Base-by-base conservation (phyloP, 2,113 vertebrate species). In the Dipodomys spectabilis region DNA sequence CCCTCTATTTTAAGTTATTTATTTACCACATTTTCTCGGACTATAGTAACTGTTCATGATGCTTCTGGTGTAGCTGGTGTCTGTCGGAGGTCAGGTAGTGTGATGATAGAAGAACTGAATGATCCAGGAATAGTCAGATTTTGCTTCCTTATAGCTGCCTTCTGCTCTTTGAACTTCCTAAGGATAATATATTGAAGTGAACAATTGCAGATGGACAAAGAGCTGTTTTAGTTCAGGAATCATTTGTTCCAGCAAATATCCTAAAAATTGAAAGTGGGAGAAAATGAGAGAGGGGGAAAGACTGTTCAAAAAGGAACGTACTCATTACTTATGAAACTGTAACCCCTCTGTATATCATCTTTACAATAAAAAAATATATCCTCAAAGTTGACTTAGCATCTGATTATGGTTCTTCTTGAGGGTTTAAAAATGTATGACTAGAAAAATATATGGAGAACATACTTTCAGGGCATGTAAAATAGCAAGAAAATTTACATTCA, bases 1-100 rank as follows among this genome's bases (percentile, higher is more conserved):
- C 9, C 16, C 11, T 93, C 0, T 93, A 30, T 53, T 95, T 90
- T 80, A n/a, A n/a, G 92, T 95, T 49, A 84, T 84, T 95, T 90
- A 95, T 79, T 57, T 80, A 45, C 62, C 65, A 79, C 32, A 19
- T 75, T 60, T 85, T 45, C 16, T 65, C 72, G 22, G 11, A 32
- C 77, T 79, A 6, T 64, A 74, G 5, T 64, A 77, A 35, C 16
- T 68, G 44, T 72, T 80, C 7, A 18, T 23, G 20, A 32, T 25
- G 23, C 30, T 27, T 8, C 60, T 86, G 49, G 49, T 49, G 49
- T 81, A 72, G 75, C 77, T 62, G 44, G 44, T 35, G 60, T 11
- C 8, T 13, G 79, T 84, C 57, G 90, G 73, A 87, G 88, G 85
- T 93, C 79, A 82, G 49, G 60, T 86, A 82, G 74, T 68, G 18